A percentile compares a stretch with the other conserved stretches of the same genome.
These are phyloP conservation scores for Actenoides lindsayi DNA, from an alignment of 2,113 vertebrate genomes.

Conservation along the genomic window DNA sequence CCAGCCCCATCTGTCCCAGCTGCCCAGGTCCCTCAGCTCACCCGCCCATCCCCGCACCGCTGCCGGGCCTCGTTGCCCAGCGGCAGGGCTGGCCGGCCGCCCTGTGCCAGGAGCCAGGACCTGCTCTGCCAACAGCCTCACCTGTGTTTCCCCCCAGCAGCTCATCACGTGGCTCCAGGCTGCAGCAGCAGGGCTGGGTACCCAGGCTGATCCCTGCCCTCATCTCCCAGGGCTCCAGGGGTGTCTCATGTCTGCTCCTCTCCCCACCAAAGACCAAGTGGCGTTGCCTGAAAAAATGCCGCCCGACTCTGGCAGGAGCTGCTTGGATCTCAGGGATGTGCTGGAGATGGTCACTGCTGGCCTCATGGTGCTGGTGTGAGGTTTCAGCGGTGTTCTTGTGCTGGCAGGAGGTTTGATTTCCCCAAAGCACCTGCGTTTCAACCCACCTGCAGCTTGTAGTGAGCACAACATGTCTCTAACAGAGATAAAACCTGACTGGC, in stretches of 20 bases:
- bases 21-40: rapidly evolving
- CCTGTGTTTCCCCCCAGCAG: background rate
- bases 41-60: rapidly evolving
- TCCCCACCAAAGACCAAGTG: rapidly evolving
- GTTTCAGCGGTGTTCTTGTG: background rate
- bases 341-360: background rate
- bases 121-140: background rate
- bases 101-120: background rate
- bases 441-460: background rate
- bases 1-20: background rate
- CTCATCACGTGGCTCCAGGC: background rate
- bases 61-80: background rate
- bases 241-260: rapidly evolving
- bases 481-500: background rate
- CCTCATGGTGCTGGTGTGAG: rapidly evolving
- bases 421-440: background rate
- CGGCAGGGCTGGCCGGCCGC: rapidly evolving
- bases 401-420: background rate
- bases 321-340: rapidly evolving
- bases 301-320: background rate
- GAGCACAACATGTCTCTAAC: background rate
- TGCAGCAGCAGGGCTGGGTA: background rate
- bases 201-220: background rate
- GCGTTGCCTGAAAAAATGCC: background rate
- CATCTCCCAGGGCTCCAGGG: rapidly evolving